These are phyloP conservation scores for Poecile montanus DNA, from an alignment of 2,797 vertebrate genomes.

Conservation along the genomic window DNA sequence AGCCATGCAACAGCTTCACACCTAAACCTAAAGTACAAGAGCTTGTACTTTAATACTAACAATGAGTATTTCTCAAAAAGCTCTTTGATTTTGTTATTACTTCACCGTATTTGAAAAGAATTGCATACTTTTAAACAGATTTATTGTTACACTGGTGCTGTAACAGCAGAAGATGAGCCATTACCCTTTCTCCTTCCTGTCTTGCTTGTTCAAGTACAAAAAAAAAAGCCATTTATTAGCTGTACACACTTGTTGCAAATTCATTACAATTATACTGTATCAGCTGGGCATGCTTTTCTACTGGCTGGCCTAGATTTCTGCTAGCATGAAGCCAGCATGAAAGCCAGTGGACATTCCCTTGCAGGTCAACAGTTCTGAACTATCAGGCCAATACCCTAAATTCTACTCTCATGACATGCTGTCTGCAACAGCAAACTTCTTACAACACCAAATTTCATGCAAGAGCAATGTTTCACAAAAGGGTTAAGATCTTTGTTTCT, in stretches of 20 bases:
- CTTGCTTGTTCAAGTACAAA: background rate
- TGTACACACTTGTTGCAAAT: background rate
- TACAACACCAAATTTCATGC: background rate
- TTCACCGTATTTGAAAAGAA: background rate
- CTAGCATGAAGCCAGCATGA: background rate
- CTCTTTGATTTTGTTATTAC: background rate
- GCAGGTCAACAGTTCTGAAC: slow-evolving; percentile 15
- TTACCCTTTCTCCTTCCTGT: background rate
- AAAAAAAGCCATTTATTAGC: background rate
- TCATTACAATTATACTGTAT: background rate
- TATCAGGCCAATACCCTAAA: background rate
- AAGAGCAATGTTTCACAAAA: background rate
- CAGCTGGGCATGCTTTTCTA: background rate
- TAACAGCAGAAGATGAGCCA: background rate
- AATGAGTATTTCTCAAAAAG: background rate
- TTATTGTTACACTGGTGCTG: background rate
- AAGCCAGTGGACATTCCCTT: background rate
- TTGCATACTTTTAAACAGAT: rapidly evolving
- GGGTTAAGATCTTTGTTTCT: background rate
- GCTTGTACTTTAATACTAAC: background rate
- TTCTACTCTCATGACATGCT: background rate
- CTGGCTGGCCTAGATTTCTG: background rate
- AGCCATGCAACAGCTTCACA: background rate
- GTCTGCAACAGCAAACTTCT: background rate
- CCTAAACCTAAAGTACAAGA: background rate